Base-by-base conservation (phyloP, 2,797 vertebrate species). In the Lutjanus campechanus region DNA sequence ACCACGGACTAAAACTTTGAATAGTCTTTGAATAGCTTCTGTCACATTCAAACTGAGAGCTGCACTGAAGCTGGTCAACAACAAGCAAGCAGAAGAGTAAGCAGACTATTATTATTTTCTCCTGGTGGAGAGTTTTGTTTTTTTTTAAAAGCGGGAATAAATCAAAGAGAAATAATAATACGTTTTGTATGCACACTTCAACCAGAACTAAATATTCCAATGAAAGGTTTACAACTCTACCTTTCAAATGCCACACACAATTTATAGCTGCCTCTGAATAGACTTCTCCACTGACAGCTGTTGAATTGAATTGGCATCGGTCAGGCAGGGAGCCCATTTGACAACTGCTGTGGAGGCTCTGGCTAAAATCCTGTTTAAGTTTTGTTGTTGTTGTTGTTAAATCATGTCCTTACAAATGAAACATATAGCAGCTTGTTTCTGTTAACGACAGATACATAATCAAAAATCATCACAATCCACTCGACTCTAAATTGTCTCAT, bases 281-380 rank as follows among this genome's bases (percentile, higher is more conserved):
- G 69, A 63, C 59, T 53, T 71, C 73, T 64, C 84, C 77, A 76
- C 65, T 84, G 85, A 88, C 85, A 90, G 86, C 82, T 86, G 72
- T 54, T 91, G 80, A 76, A 87, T 67, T 87, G 79, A 81, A 85
- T 47, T 78, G 73, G 71, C 60, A 55, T 59, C 47, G 69, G 76
- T 73, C 69, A 84, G 79, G 77, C 80, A 79, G 81, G 69, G 51
- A 16, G 65, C 70, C 60, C 70, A 46, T 63, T 61, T 66, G 73
- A 85, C 56, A 59, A 70, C 61, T 22, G 50, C 74, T 80, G 22
- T 16, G 22, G 40, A 67, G 63, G 79, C 12, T 13, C 22, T 3
- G 40, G 15, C 54, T 77, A 12, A 78, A 69, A 75, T 71, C 16
- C 56, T 17, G 40, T 2, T 55, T 10, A 29, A 41, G 11, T 72